Base-by-base conservation (phyloP, 2,888 invertebrate genomes). In the Timandra comae region DNA sequence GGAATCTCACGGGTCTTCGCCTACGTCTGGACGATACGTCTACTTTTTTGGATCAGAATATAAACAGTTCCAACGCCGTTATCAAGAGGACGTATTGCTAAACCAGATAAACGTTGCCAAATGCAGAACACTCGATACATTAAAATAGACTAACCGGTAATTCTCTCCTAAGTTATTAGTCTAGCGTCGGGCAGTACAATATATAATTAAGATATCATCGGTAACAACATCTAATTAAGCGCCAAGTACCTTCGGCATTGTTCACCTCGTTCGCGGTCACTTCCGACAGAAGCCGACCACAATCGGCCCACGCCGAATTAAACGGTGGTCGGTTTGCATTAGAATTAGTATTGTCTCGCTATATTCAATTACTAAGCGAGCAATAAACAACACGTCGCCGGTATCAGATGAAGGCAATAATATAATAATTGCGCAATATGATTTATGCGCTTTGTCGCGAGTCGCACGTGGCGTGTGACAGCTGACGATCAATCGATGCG, bases 271-370 rank as follows among this genome's bases (percentile, higher is more conserved):
- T 48, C 44, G 51, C 45, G 30, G 45, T 38, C 49, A 52, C 62
- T 72, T 72, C 72, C 74, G 72, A 71, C 73, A 72, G 64, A 56
- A 56, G 65, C 61, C 57, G 58, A 62, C 48, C 46, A 58, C 63
- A 65, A 65, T 59, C 59, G 42, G 35, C 76, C 79, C 61, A 78
- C 80, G 56, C 55, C 39, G 58, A 69, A 72, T 74, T 65, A 70
- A 63, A 56, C 58, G 56, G 48, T 61, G 56, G 68, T 70, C 63
- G 64, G 56, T 69, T 71, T 63, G 67, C 64, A 67, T 72, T 64
- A 58, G 53, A 54, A 65, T 61, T 57, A 63, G 62, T 61, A 57
- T 53, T 46, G 52, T 56, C 52, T 52, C 55, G 49, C 48, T 46
- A 50, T 49, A 58, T 58, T 63, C 54, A 61, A 66, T 65, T 57